Base-by-base conservation (phyloP, 2,888 invertebrate species). In the Shargacucullia verbasci region DNA sequence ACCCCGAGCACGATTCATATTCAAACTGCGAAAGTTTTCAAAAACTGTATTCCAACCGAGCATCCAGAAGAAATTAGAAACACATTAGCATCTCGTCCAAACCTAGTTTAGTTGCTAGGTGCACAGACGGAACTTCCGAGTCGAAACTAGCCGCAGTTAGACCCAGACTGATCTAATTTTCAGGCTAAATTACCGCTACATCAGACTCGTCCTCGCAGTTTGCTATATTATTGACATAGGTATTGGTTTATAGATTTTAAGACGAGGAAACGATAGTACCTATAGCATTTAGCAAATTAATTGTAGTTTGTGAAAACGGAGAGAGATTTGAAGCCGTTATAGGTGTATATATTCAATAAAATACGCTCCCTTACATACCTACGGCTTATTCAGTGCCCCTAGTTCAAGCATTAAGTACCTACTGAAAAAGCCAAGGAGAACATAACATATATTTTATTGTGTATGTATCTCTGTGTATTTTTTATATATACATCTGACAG, bases 11-110 rank as follows among this genome's bases (percentile, higher is more conserved):
- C 27, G 25, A 52, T 64, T 49, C 47, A 55, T 52, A 66, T 70
- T 70, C 37, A 63, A 56, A 70, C 38, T 66, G 38, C 12, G n/a
- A 35, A 67, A 71, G 45, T 67, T 59, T 67, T 39, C 29, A 53
- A 67, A 67, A 49, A 67, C 72, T 67, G 46, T 46, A 43, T 53
- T 31, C 43, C 37, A 67, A 66, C 53, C 71, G 39, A 62, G 43
- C 45, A 49, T 44, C 46, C 33, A 59, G 55, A 68, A 69, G 76
- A 68, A 75, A 73, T 73, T 73, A 65, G 76, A 65, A 76, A 73
- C 46, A 57, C 73, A 76, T 76, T 73, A 73, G 62, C 74, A 76
- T 63, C 53, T 38, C 48, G n/a, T 25, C 38, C 47, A 59, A 65
- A 62, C 57, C 55, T 46, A 53, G 53, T 59, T 59, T 27, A 48